Base-by-base conservation (phyloP, 1,140 invertebrate genomes). In the Monochamus saltuarius region DNA sequence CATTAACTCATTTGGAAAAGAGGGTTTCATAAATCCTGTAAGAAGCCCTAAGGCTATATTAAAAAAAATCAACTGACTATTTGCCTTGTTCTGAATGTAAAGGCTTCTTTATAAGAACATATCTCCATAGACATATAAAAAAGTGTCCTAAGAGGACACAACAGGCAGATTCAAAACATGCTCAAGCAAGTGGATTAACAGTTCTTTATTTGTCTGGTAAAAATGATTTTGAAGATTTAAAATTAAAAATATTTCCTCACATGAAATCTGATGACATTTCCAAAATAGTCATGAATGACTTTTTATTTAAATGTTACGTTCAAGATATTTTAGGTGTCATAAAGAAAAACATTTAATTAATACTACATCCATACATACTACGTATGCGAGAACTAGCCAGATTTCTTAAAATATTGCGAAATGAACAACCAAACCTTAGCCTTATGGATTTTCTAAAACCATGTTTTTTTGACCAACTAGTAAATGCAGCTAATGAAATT, bases 31-130 rank as follows among this genome's bases (percentile, higher is more conserved):
- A 11, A 57, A 57, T 57, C 42, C 55, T 35, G 42, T 57, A 40
- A 36, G 42, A 47, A 46, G 55, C 34, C 46, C 55, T 13, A 47
- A 13, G 34, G 9, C 22, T 13, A 45, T 19, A 36, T 6, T 35
- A 57, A 47, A 57, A 29, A 57, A 57, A 7, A 37, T 10, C 10
- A 14, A 1, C n/a, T 9, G 55, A 57, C 47, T 57, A 57, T 57
- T 49, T 57, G 36, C 55, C 40, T 35, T 57, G 55, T 35, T 39
- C 22, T 57, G 37, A 35, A 57, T 57, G 55, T 49, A 57, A 36
- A 38, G 55, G 55, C 1, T 57, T 57, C 35, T 57, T 57, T 38
- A 4, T 36, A 36, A 29, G 55, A 1, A 46, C 55, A 10, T 57
- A 57, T 29, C 55, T 57, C 17, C 40, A 49, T 37, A 17, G 39